Evolutionary conservation across 2,113 vertebrate genomes (phyloP), one percentile per base, ranked within the genome.

Genomic region (Anoura caudifer): DNA sequence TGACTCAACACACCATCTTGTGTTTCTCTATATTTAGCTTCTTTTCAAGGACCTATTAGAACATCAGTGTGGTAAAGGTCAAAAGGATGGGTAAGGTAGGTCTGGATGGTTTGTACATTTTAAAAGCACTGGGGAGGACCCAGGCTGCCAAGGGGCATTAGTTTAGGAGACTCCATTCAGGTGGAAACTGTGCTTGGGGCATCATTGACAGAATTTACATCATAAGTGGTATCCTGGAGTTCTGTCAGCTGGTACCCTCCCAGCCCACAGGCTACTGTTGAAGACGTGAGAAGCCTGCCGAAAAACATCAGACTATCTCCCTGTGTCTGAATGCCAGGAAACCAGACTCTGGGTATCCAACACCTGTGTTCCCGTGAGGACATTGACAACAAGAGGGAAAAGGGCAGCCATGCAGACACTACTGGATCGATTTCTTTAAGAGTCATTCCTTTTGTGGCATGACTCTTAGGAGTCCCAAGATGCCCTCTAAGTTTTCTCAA

Each of bases 381-480:
- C 43, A 54, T 54, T 80, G 54, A 52, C 54, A 26, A 28, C 0
- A 38, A 75, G 76, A 92, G 67, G 69, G 3, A 50, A 56, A 45
- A 52, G 38, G 45, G 52, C n/a, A 33, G n/a, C 52, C 50, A 16
- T 0, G 4, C 50, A 81, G 87, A 45, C 36, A 26, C 54, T 87
- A 38, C 65, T 67, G 52, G 75, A 67, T 90, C 0, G 0, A 92
- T 94, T 83, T 92, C 63, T 80, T 85, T 76, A 70, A 65, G 93
- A 95, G 36, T 77, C 94, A 41, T 31, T 88, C 20, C 59, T 92
- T 73, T 36, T 17, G 22, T 81, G 86, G 59, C n/a, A n/a, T n/a
- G n/a, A n/a, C 65, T 22, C 4, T 59, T 38, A 38, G 24, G 63
- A 84, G 38, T 76, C 89, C 75, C 52, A 77, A 87, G 72, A 59